These are phyloP conservation scores for Ditylenchus dipsaci DNA, from an alignment of 1,140 invertebrate species.

Conservation along the genomic window DNA sequence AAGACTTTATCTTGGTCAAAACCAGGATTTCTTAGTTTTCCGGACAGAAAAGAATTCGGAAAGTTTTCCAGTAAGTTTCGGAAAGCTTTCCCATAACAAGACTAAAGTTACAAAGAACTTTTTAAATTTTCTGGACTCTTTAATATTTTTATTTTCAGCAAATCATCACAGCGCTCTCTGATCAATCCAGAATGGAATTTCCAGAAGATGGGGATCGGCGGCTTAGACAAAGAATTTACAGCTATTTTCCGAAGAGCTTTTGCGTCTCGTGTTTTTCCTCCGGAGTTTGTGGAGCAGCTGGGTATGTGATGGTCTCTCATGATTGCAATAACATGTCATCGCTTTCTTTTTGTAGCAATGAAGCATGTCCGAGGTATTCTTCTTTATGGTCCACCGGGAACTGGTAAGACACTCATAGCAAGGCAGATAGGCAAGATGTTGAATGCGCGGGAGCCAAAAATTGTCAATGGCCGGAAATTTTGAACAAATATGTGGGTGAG, in stretches of 20 bases:
- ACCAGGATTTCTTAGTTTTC: not conserved
- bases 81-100: not conserved
- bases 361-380: slow-evolving; percentile 95
- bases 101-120: no score
- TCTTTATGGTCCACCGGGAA: slow-evolving; percentile 91
- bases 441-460: slow-evolving; percentile 96
- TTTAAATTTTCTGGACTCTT: slow-evolving; percentile 16
- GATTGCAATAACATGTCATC: no score
- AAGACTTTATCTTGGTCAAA: slow-evolving; percentile 19
- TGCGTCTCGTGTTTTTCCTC: slow-evolving; percentile 94
- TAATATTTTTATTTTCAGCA: slow-evolving; percentile 53
- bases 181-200: slow-evolving; percentile 99
- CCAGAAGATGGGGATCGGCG: slow-evolving; percentile 97
- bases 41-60: no score
- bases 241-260: slow-evolving; percentile 96
- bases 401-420: slow-evolving; percentile 98
- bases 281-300: slow-evolving; percentile 89
- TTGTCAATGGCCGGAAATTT: slow-evolving; percentile 98
- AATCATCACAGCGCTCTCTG: slow-evolving; percentile 67
- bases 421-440: slow-evolving; percentile 97
- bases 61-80: no score
- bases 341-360: slow-evolving; percentile 67
- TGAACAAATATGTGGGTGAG: slow-evolving; percentile 99
- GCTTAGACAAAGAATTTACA: slow-evolving; percentile 93
- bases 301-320: slow-evolving; percentile 16